Evolutionary conservation across 2,797 vertebrate genomes (phyloP).

Genomic region (Falco columbarius): DNA sequence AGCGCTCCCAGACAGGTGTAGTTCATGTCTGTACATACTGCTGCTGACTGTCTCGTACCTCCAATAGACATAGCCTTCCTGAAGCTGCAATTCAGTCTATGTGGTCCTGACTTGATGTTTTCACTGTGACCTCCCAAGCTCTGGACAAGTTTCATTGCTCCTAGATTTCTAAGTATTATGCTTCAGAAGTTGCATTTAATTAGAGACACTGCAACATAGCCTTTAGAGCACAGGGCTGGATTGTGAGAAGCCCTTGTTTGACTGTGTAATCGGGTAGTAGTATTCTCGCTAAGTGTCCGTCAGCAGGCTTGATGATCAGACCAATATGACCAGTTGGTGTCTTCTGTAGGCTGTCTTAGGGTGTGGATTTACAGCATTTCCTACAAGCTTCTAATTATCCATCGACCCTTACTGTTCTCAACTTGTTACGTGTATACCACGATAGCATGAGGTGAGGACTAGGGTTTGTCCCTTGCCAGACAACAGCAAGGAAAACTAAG

Average conservation of each 20-base stretch:
- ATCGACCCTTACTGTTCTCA: not conserved
- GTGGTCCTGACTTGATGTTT: not conserved
- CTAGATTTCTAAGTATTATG: not conserved
- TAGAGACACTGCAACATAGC: not conserved
- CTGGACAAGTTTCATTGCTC: not conserved
- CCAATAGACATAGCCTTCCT: not conserved
- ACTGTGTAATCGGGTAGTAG: not conserved
- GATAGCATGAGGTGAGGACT: not conserved
- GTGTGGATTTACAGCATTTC: not conserved
- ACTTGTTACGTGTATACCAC: rapidly evolving
- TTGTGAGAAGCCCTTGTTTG: not conserved
- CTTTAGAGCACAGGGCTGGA: not conserved
- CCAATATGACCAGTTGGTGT: not conserved
- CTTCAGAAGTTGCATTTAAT: not conserved
- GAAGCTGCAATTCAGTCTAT: not conserved
- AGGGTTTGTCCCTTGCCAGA: not conserved
- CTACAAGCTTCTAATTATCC: not conserved
- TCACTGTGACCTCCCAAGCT: not conserved
- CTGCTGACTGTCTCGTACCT: not conserved
- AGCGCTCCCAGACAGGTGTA: not conserved
- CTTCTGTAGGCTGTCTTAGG: not conserved
- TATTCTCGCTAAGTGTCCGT: not conserved
- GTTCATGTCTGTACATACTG: not conserved
- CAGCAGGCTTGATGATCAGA: not conserved
- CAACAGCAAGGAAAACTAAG: not conserved